Evolutionary conservation across 92 coral and sea anemone genomes (phyloP).

Genomic region (Bergia sp.): DNA sequence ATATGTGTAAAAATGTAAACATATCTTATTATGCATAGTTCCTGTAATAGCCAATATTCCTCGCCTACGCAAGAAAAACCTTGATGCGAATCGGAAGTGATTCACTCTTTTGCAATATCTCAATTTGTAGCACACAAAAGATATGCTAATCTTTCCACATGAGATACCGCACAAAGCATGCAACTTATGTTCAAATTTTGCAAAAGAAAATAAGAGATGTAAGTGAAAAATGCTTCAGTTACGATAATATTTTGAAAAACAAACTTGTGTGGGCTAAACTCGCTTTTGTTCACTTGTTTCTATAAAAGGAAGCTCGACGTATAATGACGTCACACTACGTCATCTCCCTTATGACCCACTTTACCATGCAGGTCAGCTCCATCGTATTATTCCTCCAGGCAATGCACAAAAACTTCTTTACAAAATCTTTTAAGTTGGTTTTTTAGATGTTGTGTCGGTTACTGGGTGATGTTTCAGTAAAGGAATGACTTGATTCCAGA

Average conservation of each 20-base stretch:
- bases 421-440: neutral
- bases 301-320: neutral
- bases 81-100: neutral
- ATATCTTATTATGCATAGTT: slow-evolving; percentile 12
- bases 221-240: neutral
- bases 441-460: neutral
- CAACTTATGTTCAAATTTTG: neutral
- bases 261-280: neutral
- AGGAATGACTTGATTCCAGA: neutral
- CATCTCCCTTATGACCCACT: neutral
- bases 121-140: neutral
- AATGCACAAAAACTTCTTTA: neutral
- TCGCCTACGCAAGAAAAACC: slow-evolving; percentile 21
- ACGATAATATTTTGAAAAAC: too few species aligned
- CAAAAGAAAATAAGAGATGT: neutral
- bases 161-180: neutral
- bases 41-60: slow-evolving; percentile 25
- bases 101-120: neutral
- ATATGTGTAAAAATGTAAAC: slow-evolving; percentile 32
- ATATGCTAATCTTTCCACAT: neutral
- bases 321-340: neutral
- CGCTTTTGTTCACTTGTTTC: neutral
- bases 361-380: neutral
- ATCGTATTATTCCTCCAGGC: neutral
- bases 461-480: neutral